These are phyloP conservation scores for Penaeus monodon DNA, from an alignment of 2,888 invertebrate genomes.

Conservation along the genomic window DNA sequence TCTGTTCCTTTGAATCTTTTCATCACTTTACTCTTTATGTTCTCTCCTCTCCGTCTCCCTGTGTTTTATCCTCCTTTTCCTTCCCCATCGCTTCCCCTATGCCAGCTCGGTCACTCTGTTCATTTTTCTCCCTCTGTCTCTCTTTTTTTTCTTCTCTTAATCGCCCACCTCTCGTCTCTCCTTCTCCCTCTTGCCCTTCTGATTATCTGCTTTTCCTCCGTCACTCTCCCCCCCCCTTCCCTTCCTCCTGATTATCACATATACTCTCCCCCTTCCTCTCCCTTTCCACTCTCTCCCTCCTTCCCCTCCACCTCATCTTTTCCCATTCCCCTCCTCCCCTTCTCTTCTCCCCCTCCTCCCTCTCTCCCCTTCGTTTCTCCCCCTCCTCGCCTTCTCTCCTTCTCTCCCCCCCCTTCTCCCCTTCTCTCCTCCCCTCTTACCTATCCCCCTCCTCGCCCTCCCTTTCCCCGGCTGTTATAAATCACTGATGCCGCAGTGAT, in stretches of 20 bases:
- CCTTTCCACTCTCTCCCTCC: neutral
- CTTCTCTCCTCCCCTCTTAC: neutral
- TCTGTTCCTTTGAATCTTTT: neutral
- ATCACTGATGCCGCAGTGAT: no score
- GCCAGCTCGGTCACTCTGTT: neutral
- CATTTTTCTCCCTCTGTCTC: neutral
- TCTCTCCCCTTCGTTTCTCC: neutral
- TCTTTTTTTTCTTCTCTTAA: neutral
- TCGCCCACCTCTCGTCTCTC: neutral
- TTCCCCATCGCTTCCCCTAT: neutral
- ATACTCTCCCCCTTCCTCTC: neutral
- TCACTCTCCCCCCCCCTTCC: neutral
- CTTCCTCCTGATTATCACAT: neutral
- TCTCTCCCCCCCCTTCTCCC: neutral
- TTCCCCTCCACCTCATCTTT: neutral
- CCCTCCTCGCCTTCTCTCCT: no score
- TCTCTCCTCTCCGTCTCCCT: neutral
- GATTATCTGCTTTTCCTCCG: neutral
- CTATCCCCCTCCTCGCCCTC: neutral
- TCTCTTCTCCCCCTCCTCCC: neutral
- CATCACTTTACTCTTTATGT: no score
- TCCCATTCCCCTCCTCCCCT: neutral
- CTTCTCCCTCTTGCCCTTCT: neutral
- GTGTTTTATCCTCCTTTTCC: neutral
- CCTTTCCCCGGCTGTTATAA: neutral